Conservation (phyloP, 2,888 invertebrate species). For the Heteromyza rotundicornis region DNA sequence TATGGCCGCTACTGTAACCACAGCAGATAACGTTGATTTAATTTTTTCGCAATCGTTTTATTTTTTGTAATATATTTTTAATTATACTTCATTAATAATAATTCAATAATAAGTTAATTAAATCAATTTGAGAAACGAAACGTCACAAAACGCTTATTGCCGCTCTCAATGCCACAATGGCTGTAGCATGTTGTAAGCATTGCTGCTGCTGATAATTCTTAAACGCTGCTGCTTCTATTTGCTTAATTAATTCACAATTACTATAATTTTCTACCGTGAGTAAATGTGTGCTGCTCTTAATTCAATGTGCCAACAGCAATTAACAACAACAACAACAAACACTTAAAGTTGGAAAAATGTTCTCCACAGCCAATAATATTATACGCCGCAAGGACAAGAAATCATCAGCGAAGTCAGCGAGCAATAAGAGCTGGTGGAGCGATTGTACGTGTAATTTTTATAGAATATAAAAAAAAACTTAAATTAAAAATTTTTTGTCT, state of each 20-base stretch:
- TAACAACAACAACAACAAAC: conserved; percentile 23
- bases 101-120: no score
- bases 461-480: no score
- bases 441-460: conserved; percentile 55
- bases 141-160: no score
- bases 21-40: no score
- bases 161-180: not conserved
- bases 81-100: no score
- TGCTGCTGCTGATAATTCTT: conserved; percentile 5
- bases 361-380: conserved; percentile 42
- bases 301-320: conserved; percentile 27
- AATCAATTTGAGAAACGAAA: no score
- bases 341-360: conserved; percentile 36
- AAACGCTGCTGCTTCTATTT: conserved; percentile 29
- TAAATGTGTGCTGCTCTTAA: conserved; percentile 25
- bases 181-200: conserved; percentile 19
- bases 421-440: conserved; percentile 47
- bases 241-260: conserved; percentile 32
- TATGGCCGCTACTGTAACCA: conserved; percentile 36
- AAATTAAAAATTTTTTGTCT: no score
- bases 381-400: conserved; percentile 34
- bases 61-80: no score
- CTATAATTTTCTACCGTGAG: no score
- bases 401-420: conserved; percentile 18
- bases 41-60: no score